These are phyloP conservation scores for Myiozetetes cayanensis DNA, from an alignment of 2,113 vertebrate genomes.

Conservation along the genomic window DNA sequence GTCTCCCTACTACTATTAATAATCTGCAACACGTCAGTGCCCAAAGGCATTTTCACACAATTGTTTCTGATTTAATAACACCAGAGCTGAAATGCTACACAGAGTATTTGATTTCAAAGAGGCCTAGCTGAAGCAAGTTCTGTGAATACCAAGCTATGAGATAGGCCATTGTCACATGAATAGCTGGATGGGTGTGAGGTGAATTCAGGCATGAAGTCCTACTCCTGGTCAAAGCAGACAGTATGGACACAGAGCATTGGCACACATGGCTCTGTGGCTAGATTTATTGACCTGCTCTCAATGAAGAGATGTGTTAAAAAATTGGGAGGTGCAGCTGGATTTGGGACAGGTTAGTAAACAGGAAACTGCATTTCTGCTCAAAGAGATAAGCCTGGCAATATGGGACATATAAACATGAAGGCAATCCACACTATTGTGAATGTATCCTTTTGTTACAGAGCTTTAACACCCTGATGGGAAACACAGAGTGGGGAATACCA, in stretches of 20 bases:
- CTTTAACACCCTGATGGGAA: neutral
- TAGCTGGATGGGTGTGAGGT: fast-evolving
- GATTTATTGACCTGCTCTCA: neutral
- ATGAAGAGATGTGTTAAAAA: neutral
- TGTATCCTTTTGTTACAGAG: neutral
- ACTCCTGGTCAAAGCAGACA: neutral
- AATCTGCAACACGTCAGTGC: neutral
- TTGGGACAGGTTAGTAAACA: neutral
- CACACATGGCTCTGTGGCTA: neutral
- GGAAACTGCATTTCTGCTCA: neutral
- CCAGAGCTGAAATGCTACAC: neutral
- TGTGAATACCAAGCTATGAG: neutral
- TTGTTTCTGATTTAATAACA: neutral
- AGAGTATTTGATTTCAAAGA: neutral
- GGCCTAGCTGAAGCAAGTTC: neutral
- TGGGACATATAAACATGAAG: neutral
- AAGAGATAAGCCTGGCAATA: slow-evolving; percentile 16
- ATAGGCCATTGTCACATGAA: neutral
- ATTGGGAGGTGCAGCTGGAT: neutral
- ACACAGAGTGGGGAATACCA: neutral
- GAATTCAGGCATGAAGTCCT: neutral
- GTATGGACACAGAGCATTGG: neutral
- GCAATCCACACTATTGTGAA: neutral
- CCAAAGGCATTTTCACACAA: neutral
- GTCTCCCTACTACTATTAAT: neutral